Evolutionary conservation across 2,888 invertebrate genomes (phyloP).

Genomic region (Diplolepis rosae): DNA sequence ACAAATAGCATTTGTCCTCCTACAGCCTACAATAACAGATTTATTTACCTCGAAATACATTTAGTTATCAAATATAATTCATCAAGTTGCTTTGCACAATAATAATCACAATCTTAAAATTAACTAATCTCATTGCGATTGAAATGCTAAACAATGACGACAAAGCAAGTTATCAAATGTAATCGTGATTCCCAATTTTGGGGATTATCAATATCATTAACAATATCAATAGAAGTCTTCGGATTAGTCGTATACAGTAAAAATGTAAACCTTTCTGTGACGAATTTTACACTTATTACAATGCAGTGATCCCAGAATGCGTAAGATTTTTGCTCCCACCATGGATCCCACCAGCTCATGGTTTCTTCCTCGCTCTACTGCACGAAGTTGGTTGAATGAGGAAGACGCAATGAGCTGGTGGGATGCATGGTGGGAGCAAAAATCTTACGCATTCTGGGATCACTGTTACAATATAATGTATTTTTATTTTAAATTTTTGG

Average conservation of each 20-base stretch:
- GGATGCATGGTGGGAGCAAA: too few relatives aligned
- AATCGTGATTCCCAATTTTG: not conserved
- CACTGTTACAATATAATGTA: too few relatives aligned
- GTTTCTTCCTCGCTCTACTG: too few relatives aligned
- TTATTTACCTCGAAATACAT: constrained; percentile 37
- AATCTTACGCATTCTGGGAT: too few relatives aligned
- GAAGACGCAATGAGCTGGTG: too few relatives aligned
- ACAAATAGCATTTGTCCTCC: constrained; percentile 30
- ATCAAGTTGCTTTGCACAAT: constrained; percentile 43
- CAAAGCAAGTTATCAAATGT: not conserved
- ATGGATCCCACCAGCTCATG: too few relatives aligned
- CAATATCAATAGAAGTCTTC: not conserved
- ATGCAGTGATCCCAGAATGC: too few relatives aligned
- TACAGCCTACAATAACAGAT: constrained; percentile 29
- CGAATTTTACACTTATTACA: not conserved
- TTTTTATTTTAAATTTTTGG: not conserved
- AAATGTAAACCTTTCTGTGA: not conserved
- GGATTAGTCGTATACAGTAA: not conserved
- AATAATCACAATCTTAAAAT: not conserved
- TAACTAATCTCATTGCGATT: not conserved
- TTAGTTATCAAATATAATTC: constrained; percentile 44
- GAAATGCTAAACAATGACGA: not conserved
- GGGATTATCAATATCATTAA: not conserved
- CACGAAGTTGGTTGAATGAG: too few relatives aligned
- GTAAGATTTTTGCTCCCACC: too few relatives aligned